These are phyloP conservation scores for Pristionchus fissidentatus DNA, from an alignment of 2,888 invertebrate genomes.

Conservation along the genomic window DNA sequence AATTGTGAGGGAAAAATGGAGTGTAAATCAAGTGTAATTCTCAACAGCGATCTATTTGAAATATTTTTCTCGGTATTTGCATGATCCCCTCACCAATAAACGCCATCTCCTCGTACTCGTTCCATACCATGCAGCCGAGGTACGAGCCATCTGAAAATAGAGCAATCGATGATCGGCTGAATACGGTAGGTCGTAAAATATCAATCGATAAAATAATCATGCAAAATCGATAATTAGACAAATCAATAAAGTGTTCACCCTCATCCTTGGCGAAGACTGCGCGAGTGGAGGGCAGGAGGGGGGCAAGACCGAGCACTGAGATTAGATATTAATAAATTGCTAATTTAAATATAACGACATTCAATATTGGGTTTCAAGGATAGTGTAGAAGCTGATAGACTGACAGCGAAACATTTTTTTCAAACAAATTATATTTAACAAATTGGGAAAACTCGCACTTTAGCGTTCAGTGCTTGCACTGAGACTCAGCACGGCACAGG, in stretches of 20 bases:
- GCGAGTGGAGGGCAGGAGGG: constrained; percentile 31
- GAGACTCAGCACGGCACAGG: too few species aligned
- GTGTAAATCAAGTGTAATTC: too few species aligned
- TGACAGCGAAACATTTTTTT: too few species aligned
- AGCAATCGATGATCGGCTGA: not conserved
- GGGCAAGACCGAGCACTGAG: constrained; percentile 43
- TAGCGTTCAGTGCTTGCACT: too few species aligned
- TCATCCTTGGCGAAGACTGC: constrained; percentile 29
- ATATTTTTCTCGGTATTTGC: too few species aligned
- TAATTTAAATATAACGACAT: too few species aligned
- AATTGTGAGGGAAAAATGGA: too few species aligned
- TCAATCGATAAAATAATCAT: not conserved
- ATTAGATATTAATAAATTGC: not conserved
- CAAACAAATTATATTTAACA: too few species aligned
- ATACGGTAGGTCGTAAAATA: not conserved
- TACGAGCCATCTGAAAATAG: constrained; percentile 22
- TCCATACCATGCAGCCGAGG: constrained; percentile 45
- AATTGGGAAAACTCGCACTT: too few species aligned
- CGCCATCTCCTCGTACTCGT: constrained; percentile 46
- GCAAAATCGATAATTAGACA: not conserved
- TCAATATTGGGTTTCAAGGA: too few species aligned
- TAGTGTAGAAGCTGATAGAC: too few species aligned
- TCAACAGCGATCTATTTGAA: too few species aligned
- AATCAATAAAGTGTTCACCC: not conserved
- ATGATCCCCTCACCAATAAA: constrained; percentile 44